Percentiles rank a stretch among this genome's conserved stretches.
Conservation (phyloP, 2,113 vertebrate genomes). For the Australoheros scitulus region DNA sequence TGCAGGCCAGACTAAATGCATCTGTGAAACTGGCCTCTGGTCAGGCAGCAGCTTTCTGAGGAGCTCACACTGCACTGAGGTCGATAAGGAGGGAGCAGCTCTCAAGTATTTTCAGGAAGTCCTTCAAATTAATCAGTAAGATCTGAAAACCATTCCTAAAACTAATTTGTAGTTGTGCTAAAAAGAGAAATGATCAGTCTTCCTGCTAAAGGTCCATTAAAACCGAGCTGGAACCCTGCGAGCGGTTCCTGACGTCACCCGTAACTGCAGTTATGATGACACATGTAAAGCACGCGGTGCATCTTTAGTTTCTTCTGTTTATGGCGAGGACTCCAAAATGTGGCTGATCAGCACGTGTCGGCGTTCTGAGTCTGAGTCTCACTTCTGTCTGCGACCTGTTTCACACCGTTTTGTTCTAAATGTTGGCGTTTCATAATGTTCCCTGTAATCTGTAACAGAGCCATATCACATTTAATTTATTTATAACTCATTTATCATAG, state of each 20-base stretch:
- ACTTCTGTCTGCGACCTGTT: not conserved
- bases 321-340: not conserved
- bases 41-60: not conserved
- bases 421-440: not conserved
- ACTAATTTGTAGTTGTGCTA: not conserved
- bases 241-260: not conserved
- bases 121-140: not conserved
- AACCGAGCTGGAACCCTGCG: not conserved
- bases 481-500: not conserved
- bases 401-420: not conserved
- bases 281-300: not conserved
- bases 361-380: rapidly evolving
- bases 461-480: not conserved
- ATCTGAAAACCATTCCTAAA: not conserved
- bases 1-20: too few species aligned
- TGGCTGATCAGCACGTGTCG: not conserved
- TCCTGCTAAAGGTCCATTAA: not conserved
- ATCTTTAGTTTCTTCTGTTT: not conserved
- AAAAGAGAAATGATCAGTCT: not conserved
- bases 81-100: not conserved
- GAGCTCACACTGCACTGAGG: not conserved
- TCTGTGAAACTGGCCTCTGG: not conserved
- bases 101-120: not conserved
- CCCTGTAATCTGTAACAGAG: not conserved
- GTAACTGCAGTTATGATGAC: too few species aligned